Evolutionary conservation across 2,888 invertebrate species (phyloP).

Genomic region (Druceiella hillmani): DNA sequence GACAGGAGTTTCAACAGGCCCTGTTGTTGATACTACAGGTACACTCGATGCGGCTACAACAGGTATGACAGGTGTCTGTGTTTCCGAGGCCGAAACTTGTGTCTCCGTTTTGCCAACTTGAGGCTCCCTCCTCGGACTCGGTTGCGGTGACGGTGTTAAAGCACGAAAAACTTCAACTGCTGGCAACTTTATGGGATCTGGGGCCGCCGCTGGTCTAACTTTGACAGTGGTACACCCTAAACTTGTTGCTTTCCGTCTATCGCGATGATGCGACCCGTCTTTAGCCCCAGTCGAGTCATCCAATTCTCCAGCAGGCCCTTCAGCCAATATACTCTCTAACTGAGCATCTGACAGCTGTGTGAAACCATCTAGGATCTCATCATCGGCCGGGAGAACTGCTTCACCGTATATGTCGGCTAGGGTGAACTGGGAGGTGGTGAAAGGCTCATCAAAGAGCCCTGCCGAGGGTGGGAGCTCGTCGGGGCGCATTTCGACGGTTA

Average conservation of each 20-base stretch:
- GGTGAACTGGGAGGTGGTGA: slow-evolving; percentile 50
- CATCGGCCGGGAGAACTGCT: slow-evolving; percentile 29
- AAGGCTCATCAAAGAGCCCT: slow-evolving; percentile 36
- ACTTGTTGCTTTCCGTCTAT: no score
- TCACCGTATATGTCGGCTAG: slow-evolving; percentile 39
- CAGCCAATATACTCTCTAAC: slow-evolving; percentile 38
- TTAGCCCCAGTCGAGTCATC: slow-evolving; percentile 33
- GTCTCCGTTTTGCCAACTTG: slow-evolving; percentile 15
- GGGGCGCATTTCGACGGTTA: slow-evolving; percentile 45
- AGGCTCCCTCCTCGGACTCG: slow-evolving; percentile 36
- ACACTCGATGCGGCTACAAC: no score
- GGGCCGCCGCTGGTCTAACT: neutral
- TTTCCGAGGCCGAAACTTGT: slow-evolving; percentile 25
- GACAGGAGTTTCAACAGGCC: no score
- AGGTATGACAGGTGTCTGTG: no score
- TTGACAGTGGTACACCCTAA: neutral
- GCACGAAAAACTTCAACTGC: no score
- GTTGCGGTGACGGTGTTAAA: slow-evolving; percentile 32
- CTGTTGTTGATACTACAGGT: no score
- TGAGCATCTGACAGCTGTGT: slow-evolving; percentile 38
- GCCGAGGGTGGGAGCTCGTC: slow-evolving; percentile 36
- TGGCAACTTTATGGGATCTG: no score
- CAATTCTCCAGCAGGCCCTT: slow-evolving; percentile 34
- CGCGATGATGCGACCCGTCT: no score
- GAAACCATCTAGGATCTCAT: slow-evolving; percentile 33